Evolutionary conservation across 2,113 vertebrate species (phyloP).

Genomic region (Uria aalge): DNA sequence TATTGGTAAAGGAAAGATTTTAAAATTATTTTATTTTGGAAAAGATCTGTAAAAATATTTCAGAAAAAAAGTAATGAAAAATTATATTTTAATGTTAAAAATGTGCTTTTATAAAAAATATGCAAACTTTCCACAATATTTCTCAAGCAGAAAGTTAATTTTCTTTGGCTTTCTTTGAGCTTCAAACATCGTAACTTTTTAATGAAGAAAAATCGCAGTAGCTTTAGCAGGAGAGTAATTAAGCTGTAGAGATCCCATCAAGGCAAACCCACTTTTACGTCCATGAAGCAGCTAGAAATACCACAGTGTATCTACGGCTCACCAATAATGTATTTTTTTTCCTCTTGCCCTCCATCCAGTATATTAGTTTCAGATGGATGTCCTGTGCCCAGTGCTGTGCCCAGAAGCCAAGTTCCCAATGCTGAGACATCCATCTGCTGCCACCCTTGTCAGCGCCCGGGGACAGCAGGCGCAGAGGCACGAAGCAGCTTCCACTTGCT

Average conservation of each 20-base stretch:
- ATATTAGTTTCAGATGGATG: not conserved
- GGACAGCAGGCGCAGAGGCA: not conserved
- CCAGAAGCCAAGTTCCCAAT: not conserved
- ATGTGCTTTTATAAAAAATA: not conserved
- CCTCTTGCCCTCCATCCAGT: not conserved
- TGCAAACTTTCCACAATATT: not conserved
- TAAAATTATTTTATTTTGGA: not conserved
- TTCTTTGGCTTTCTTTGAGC: not conserved
- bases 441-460: not conserved
- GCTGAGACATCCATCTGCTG: not conserved
- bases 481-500: not conserved
- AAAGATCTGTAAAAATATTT: not conserved
- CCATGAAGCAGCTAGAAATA: not conserved
- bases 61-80: not conserved
- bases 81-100: not conserved
- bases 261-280: not conserved
- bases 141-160: not conserved
- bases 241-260: not conserved
- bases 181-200: not conserved
- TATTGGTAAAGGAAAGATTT: not conserved
- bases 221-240: not conserved
- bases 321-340: rapidly evolving
- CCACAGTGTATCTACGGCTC: not conserved
- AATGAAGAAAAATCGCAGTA: not conserved
- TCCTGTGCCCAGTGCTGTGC: not conserved